phyloP scores from a whole-genome alignment of 2,888 invertebrate genomes.

The Melipona bicolor region DNA sequence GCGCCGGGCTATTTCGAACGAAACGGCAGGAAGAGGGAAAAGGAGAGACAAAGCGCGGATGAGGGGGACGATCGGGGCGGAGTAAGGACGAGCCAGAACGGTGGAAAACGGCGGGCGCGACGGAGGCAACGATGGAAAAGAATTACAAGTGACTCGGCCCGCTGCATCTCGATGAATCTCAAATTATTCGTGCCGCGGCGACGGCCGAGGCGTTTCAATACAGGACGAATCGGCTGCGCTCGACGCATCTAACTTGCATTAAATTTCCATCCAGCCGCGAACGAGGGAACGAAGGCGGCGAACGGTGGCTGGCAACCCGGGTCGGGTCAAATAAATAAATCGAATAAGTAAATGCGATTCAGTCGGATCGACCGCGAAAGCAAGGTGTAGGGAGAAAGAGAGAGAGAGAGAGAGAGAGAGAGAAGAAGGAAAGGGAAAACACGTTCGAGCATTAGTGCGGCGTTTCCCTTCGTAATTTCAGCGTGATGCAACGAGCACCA shows the following conservation, averaged over 20 bases:
- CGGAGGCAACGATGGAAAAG: slow-evolving; percentile 76
- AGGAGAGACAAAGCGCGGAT: slow-evolving; percentile 70
- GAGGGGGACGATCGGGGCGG: slow-evolving; percentile 39
- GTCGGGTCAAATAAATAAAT: slow-evolving; percentile 41
- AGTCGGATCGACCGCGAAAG: neutral
- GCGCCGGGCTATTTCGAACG: slow-evolving; percentile 74
- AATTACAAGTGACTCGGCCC: slow-evolving; percentile 82
- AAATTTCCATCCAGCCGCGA: slow-evolving; percentile 37
- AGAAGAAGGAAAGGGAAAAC: neutral
- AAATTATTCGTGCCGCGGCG: slow-evolving; percentile 78
- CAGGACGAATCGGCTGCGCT: slow-evolving; percentile 29
- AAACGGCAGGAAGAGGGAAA: slow-evolving; percentile 78
- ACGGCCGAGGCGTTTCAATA: slow-evolving; percentile 46
- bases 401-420: neutral
- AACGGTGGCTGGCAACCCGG: neutral
- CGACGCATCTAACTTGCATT: slow-evolving; percentile 34
- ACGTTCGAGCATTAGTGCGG: slow-evolving; percentile 6
- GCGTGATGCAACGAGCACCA: slow-evolving; percentile 19
- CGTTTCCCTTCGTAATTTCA: slow-evolving; percentile 35
- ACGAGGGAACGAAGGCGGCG: neutral
- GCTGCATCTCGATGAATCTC: slow-evolving; percentile 82
- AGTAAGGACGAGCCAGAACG: slow-evolving; percentile 30
- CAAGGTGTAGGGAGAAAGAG: neutral
- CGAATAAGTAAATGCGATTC: slow-evolving; percentile 42
- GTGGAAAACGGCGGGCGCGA: slow-evolving; percentile 34